Evolutionary conservation across 2,113 vertebrate genomes (phyloP), one percentile per base, ranked within the genome.

Genomic region (Cromileptes altivelis): DNA sequence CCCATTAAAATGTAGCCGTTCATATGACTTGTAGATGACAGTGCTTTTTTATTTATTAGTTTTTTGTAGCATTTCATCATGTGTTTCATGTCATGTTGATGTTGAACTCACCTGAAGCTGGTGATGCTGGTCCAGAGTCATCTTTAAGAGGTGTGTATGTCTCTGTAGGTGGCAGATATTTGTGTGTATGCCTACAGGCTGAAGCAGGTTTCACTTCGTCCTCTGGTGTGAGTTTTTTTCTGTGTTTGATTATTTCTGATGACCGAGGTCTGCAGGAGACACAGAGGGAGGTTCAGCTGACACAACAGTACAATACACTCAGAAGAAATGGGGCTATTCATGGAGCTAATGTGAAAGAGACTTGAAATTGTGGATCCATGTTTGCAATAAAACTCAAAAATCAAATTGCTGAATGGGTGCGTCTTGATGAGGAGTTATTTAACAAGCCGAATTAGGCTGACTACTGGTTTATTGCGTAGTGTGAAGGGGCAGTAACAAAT

Each of bases 241-340:
- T 53, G 47, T 65, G 21, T 15, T 45, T 45, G 4, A 12, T 25
- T 15, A 5, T 13, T 61, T 14, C 60, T 76, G 85, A 56, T 45
- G 79, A 77, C 62, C 56, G 67, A 55, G 52, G 6, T 61, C 88
- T 90, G 82, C 33, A 49, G 30, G 13, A 63, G 19, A 75, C 49
- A 83, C 3, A 70, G 13, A 19, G 50, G 4, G 14, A 84, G n/a
- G 9, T 56, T 63, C 58, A 72, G 65, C 19, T 6, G 9, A 70
- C 42, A 23, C 6, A 70, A 12, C 18, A 3, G 14, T 13, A 60
- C 33, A n/a, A 2, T 4, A 23, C 45, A 52, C 1, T 3, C 4
- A 10, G 7, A 52, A 61, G 30, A 61, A 40, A 62, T 10, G 9
- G 4, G 0, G 1, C 18, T 30, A 6, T 25, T 47, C 45, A 4